Evolutionary conservation across 2,888 invertebrate genomes (phyloP).

Genomic region (Sylvicola fuscatus): DNA sequence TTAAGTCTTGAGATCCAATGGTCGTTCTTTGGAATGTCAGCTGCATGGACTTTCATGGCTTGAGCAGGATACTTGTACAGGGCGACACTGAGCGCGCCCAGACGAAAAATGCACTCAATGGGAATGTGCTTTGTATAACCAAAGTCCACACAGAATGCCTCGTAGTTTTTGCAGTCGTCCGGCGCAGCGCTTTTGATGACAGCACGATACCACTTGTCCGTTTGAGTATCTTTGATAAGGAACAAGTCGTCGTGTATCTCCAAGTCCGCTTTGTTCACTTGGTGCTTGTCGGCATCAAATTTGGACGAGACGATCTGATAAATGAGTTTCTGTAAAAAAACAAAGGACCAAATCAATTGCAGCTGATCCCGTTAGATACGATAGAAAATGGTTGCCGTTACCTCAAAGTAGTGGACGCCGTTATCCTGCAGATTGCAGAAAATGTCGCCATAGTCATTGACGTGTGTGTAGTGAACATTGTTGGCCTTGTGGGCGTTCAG

Average conservation of each 20-base stretch:
- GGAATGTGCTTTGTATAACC: slow-evolving; percentile 27
- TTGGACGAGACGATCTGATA: slow-evolving; percentile 16
- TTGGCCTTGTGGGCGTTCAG: slow-evolving; percentile 13
- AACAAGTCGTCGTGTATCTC: slow-evolving; percentile 23
- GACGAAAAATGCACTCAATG: slow-evolving; percentile 24
- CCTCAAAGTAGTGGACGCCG: slow-evolving; percentile 17
- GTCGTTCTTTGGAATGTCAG: slow-evolving; percentile 29
- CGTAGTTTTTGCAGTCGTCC: slow-evolving; percentile 12
- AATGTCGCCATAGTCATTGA: slow-evolving; percentile 20
- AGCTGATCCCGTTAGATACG: too few relatives aligned
- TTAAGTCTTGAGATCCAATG: not conserved
- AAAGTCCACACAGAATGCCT: slow-evolving; percentile 32
- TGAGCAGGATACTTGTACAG: slow-evolving; percentile 34
- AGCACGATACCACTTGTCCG: slow-evolving; percentile 27
- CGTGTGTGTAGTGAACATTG: slow-evolving; percentile 19
- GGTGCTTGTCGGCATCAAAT: slow-evolving; percentile 14
- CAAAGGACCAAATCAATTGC: too few relatives aligned
- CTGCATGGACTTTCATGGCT: slow-evolving; percentile 34
- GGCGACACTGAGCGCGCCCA: slow-evolving; percentile 31
- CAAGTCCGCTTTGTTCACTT: not conserved
- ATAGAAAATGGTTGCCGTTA: too few relatives aligned
- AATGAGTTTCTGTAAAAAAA: slow-evolving; percentile 12
- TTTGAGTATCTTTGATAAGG: slow-evolving; percentile 24
- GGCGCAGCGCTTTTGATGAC: slow-evolving; percentile 19
- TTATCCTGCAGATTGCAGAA: slow-evolving; percentile 18